Base-by-base conservation (phyloP, 2,797 vertebrate genomes). In the Halcyon badia region DNA sequence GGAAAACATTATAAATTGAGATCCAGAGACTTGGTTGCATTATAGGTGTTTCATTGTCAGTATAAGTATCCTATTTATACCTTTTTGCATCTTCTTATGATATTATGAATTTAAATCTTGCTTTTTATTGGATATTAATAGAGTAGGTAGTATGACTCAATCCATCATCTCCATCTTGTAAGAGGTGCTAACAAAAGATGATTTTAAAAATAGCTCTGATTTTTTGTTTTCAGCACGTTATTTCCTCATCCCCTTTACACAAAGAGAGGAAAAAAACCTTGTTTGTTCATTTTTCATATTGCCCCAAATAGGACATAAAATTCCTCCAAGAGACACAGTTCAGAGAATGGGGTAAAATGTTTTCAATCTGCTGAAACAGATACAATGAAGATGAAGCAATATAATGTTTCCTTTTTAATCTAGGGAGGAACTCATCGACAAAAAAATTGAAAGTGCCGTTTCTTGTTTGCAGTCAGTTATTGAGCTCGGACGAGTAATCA, bases 391-490 rank as follows among this genome's bases (percentile, higher is more conserved):
- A 62, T 80, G 66, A 90, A 95, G 42, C 78, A 91, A 82, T 87
- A 22, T 28, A n/a, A 83, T n/a, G 5, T 90, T 87, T 95, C 14
- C 57, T 89, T 89, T 97, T 76, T 94, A 77, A 97, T 95, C 39
- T 92, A 99, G 99, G 95, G 99, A 99, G 94, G 97, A 98, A 81
- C 88, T 99, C 98, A 99, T 99, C 94, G 98, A 99, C 98, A 99
- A 99, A 98, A 99, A 98, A 87, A 99, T 99, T 21, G 99, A 99
- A 98, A 99, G 94, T 15, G 99, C 99, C 1, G 98, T 99, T 61
- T 99, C 98, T 81, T 99, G 98, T 94, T 99, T 99, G 99, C 99
- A 99, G 97, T 99, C 99, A 17, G 99, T 99, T 97, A 99, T 99
- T 92, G 99, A 99, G 97, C 98, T 99, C 89, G 99, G 99, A 39